Evolutionary conservation across 53 echinoderm and acorn worm species (phyloP).

Genomic region (Actinopyga echinites): DNA sequence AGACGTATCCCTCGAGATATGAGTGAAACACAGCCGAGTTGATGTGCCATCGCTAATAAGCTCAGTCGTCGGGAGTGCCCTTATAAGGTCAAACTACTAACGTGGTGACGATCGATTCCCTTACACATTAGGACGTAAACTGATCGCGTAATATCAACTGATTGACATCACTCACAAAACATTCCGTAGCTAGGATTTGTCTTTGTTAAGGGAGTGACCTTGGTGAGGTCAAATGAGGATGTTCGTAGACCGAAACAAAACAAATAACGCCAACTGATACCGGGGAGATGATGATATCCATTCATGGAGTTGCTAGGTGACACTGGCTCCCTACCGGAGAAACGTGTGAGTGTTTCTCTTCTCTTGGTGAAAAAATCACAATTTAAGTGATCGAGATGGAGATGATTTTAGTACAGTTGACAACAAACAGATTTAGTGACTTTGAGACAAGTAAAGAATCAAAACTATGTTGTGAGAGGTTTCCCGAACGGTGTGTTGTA

Average conservation of each 20-base stretch:
- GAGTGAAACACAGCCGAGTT: background rate
- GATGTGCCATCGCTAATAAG: no score
- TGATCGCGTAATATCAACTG: background rate
- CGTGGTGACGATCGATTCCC: background rate
- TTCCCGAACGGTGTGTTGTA: no score
- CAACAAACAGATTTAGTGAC: no score
- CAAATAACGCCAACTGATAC: background rate
- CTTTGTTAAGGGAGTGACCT: constrained; percentile 7
- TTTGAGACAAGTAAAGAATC: no score
- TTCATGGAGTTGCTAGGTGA: no score
- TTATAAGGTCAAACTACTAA: constrained; percentile 15
- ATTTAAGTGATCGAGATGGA: no score
- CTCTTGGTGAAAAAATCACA: no score
- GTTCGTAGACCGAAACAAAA: constrained; percentile 1
- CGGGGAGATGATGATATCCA: no score
- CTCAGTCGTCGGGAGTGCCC: background rate
- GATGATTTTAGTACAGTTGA: no score
- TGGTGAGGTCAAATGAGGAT: background rate
- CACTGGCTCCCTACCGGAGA: no score
- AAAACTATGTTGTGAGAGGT: no score
- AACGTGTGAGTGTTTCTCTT: no score
- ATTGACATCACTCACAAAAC: background rate
- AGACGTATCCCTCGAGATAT: background rate
- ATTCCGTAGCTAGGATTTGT: background rate
- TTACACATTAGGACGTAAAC: background rate